Evolutionary conservation across 2,888 invertebrate genomes (phyloP).

Genomic region (Mesorhabditis belari): DNA sequence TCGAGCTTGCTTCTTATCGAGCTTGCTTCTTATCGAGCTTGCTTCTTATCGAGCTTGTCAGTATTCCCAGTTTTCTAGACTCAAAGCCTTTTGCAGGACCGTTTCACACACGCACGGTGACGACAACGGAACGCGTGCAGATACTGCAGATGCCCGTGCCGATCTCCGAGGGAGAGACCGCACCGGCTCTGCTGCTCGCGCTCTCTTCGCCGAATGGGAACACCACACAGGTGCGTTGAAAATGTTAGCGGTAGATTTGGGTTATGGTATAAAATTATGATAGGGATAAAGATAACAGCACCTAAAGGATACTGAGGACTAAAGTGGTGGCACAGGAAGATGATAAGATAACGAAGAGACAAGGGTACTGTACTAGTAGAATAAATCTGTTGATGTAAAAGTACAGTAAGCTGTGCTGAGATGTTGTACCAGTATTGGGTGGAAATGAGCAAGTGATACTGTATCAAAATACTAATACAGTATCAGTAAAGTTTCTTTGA

Average conservation of each 20-base stretch:
- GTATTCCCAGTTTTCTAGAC: background rate
- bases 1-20: too few relatives aligned
- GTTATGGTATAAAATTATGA: background rate
- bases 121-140: constrained; percentile 49
- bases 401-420: too few relatives aligned
- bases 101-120: constrained; percentile 47
- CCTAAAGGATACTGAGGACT: too few relatives aligned
- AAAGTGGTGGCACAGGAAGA: too few relatives aligned
- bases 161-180: constrained; percentile 24
- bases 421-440: too few relatives aligned
- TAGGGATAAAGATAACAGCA: background rate
- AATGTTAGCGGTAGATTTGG: too few relatives aligned
- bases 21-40: background rate
- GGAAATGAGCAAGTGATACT: too few relatives aligned
- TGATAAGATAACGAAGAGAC: too few relatives aligned
- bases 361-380: too few relatives aligned
- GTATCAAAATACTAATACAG: too few relatives aligned
- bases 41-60: background rate
- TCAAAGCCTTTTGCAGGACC: constrained; percentile 5
- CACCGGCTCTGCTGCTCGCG: constrained; percentile 32
- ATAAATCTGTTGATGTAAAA: too few relatives aligned
- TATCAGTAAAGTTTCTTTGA: background rate
- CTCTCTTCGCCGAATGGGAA: constrained; percentile 40
- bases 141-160: constrained; percentile 45
- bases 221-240: constrained; percentile 20